Evolutionary conservation across 2,113 vertebrate species (phyloP).

Genomic region (Melanocharis versteri): DNA sequence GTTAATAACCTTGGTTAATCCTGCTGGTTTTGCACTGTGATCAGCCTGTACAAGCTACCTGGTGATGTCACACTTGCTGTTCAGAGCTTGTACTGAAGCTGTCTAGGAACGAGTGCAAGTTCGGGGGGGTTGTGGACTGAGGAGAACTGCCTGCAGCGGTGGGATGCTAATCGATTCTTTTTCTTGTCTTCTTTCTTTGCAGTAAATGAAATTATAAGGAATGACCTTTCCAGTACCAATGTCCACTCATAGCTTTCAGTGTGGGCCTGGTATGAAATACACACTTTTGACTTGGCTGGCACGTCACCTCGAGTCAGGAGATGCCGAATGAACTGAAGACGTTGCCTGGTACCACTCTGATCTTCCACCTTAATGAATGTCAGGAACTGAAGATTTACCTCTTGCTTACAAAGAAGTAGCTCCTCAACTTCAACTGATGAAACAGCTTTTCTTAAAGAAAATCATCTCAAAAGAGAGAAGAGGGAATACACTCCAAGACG

Average conservation of each 20-base stretch:
- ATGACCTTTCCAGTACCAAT: conserved; percentile 90
- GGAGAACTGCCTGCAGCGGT: neutral
- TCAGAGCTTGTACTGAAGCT: neutral
- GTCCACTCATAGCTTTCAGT: conserved; percentile 71
- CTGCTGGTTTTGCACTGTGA: neutral
- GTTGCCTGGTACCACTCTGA: conserved; percentile 33
- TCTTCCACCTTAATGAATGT: conserved; percentile 30
- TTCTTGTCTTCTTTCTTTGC: conserved; percentile 71
- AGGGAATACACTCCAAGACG: neutral
- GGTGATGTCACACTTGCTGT: neutral
- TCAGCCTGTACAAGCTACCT: neutral
- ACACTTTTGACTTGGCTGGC: neutral
- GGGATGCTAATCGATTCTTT: neutral
- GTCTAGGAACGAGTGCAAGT: neutral
- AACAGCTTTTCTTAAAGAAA: conserved; percentile 13
- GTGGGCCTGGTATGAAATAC: neutral
- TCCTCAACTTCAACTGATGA: neutral
- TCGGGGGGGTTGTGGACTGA: neutral
- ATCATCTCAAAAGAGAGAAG: conserved; percentile 62
- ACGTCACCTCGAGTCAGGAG: neutral
- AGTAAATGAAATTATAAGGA: conserved; percentile 98
- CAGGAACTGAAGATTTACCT: conserved; percentile 35
- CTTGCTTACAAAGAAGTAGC: neutral
- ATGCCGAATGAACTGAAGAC: neutral
- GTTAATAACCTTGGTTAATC: conserved; percentile 22